These are phyloP conservation scores for Artibeus jamaicensis DNA, from an alignment of 2,797 vertebrate genomes.

Conservation along the genomic window DNA sequence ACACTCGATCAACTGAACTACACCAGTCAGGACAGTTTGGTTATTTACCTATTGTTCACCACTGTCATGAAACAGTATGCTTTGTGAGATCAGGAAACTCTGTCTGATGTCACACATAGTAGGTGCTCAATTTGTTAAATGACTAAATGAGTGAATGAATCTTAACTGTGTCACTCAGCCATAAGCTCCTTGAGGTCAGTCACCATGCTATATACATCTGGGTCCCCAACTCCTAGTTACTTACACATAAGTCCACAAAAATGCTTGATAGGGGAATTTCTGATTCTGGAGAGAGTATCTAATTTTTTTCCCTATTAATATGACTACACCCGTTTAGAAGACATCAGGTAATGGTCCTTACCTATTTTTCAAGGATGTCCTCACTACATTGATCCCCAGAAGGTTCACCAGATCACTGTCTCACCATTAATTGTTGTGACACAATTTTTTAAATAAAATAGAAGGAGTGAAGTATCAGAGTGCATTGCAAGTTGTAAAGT, in stretches of 20 bases:
- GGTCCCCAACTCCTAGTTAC: neutral
- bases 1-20: too few species aligned
- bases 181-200: neutral
- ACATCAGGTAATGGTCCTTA: neutral
- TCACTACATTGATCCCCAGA: neutral
- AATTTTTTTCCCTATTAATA: neutral
- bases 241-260: neutral
- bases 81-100: neutral
- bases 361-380: neutral
- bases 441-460: neutral
- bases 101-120: neutral
- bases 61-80: neutral
- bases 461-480: neutral
- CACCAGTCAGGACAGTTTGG: too few species aligned
- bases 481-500: neutral
- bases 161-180: neutral
- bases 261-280: neutral
- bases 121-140: neutral
- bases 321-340: neutral
- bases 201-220: neutral
- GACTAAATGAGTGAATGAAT: neutral
- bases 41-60: neutral
- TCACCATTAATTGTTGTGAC: neutral
- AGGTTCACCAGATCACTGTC: neutral
- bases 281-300: neutral